Conservation (phyloP, 2,797 vertebrate species). For the Sebastolobus altivelis region DNA sequence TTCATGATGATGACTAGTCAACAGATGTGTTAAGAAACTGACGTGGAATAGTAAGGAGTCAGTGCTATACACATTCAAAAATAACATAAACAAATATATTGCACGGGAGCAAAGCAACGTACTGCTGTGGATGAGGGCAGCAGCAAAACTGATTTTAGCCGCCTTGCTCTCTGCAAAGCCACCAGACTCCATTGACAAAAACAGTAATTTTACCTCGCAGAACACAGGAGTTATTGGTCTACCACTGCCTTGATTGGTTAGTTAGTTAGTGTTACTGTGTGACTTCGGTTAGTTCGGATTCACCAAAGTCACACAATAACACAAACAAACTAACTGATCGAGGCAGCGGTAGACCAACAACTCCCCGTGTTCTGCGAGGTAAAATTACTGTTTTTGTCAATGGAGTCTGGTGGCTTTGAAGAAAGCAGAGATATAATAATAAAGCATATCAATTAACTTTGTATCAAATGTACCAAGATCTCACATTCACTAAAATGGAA, state of each 20-base stretch:
- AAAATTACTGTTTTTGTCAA: not conserved
- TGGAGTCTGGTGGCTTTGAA: not conserved
- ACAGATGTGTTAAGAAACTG: conserved; percentile 56
- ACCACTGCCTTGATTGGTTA: too few relatives aligned
- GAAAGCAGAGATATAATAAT: not conserved
- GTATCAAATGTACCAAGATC: too few relatives aligned
- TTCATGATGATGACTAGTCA: conserved; percentile 90
- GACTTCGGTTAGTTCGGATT: not conserved
- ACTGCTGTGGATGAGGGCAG: not conserved
- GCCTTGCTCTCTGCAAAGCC: too few relatives aligned
- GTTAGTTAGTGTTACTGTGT: not conserved
- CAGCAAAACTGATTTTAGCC: not conserved
- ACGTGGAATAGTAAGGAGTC: not conserved
- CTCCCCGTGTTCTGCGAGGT: not conserved
- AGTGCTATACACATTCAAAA: not conserved
- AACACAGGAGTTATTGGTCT: too few relatives aligned
- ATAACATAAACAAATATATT: not conserved
- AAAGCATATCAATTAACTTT: too few relatives aligned
- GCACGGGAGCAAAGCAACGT: too few relatives aligned
- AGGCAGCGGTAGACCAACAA: not conserved
- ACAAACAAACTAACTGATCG: not conserved
- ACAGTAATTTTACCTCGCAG: too few relatives aligned
- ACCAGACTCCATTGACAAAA: too few relatives aligned
- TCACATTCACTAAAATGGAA: not conserved
- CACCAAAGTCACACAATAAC: not conserved